Evolutionary conservation across 2,797 vertebrate genomes (phyloP).

Genomic region (Onychomys torridus): DNA sequence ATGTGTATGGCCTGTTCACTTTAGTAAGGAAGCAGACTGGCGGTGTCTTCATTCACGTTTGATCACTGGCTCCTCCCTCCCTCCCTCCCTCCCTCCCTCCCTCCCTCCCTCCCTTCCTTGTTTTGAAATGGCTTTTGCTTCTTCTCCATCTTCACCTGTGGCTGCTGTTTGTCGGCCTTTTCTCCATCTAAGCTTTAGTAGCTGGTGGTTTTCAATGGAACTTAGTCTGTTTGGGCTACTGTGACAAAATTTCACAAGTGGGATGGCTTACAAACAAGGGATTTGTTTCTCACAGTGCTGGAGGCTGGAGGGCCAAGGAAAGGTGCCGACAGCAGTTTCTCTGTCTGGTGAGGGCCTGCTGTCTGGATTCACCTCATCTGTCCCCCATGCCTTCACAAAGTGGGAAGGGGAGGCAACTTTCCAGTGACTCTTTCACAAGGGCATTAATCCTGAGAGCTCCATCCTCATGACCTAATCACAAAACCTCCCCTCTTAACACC

Average conservation of each 20-base stretch:
- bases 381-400: background rate
- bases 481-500: background rate
- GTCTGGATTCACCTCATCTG: too few species aligned
- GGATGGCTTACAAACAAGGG: background rate
- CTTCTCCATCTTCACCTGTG: fast-evolving
- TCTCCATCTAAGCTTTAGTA: background rate
- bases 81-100: too few species aligned
- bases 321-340: background rate
- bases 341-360: too few species aligned
- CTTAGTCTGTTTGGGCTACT: background rate
- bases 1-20: background rate
- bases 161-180: background rate
- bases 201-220: background rate
- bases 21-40: background rate
- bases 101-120: background rate
- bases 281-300: background rate
- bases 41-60: background rate
- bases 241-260: background rate
- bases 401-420: background rate
- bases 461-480: background rate
- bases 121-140: background rate
- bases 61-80: fast-evolving
- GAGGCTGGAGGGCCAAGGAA: background rate
- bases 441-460: background rate
- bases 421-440: background rate